Conservation (phyloP, 2,888 invertebrate species). For the Dinocampus coccinellae region DNA sequence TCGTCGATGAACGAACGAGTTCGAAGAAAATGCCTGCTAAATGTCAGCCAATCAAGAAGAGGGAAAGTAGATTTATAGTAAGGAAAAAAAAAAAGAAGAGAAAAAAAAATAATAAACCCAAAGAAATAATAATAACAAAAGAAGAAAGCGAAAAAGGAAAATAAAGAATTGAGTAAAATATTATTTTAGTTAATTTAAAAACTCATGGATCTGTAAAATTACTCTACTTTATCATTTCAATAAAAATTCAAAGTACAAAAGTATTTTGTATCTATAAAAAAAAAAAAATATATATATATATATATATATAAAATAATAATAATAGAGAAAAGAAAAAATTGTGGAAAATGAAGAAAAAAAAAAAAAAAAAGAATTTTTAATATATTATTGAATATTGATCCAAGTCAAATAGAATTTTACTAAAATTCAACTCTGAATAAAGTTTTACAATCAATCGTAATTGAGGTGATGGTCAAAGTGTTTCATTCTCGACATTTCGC, state of each 20-base stretch:
- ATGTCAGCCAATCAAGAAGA: constrained; percentile 46
- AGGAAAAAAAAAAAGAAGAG: constrained; percentile 38
- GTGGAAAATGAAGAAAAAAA: background rate
- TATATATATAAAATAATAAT: background rate
- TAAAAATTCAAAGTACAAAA: background rate
- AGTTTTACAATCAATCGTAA: constrained; percentile 15
- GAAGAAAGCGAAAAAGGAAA: background rate
- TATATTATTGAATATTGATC: constrained; percentile 12
- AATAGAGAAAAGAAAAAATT: constrained; percentile 12
- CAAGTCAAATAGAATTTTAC: too few species aligned
- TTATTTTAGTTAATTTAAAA: background rate
- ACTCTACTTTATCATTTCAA: background rate
- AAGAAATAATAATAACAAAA: too few species aligned
- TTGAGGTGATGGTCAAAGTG: constrained; percentile 40
- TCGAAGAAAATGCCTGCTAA: constrained; percentile 40
- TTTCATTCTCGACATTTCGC: constrained; percentile 49
- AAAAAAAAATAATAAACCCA: background rate
- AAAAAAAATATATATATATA: background rate
- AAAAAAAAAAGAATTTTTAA: background rate
- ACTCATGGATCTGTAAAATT: background rate
- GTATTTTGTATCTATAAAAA: constrained; percentile 3
- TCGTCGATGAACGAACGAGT: constrained; percentile 22
- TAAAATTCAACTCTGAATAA: constrained; percentile 19
- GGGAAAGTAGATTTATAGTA: constrained; percentile 47
- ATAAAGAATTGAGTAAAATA: background rate